Percentiles rank a stretch among this genome's conserved stretches.
These are phyloP conservation scores for Hozukius guyotensis DNA, from an alignment of 2,797 vertebrate genomes.

Conservation along the genomic window DNA sequence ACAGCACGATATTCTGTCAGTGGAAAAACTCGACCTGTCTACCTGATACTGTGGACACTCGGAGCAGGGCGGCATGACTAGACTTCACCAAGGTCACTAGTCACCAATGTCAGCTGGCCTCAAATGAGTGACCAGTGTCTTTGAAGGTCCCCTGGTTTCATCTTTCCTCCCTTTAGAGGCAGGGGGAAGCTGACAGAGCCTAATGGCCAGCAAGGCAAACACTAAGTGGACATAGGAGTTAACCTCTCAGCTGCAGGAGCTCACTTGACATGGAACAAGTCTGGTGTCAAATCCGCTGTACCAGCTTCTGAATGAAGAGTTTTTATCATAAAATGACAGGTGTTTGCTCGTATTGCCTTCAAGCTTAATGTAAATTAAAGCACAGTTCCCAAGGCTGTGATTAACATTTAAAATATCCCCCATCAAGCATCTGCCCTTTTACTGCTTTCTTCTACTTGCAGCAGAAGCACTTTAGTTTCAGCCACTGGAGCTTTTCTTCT, in stretches of 20 bases:
- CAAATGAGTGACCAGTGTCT: conserved; percentile 15
- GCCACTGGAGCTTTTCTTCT: not conserved
- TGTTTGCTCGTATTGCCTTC: conserved; percentile 40
- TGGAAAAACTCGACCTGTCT: conserved; percentile 35
- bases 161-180: conserved; percentile 17
- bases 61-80: not conserved
- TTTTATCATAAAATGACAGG: conserved; percentile 40
- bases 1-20: conserved; percentile 2
- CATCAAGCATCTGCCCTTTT: conserved; percentile 48
- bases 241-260: conserved; percentile 12
- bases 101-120: conserved; percentile 21
- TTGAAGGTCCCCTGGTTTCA: conserved; percentile 21
- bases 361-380: conserved; percentile 34
- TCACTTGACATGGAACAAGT: conserved; percentile 11
- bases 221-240: conserved; percentile 1
- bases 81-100: conserved; percentile 19
- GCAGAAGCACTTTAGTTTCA: conserved; percentile 9
- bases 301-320: not conserved
- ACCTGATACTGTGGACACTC: conserved; percentile 19
- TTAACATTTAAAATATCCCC: conserved; percentile 49
- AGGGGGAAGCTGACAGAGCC: not conserved
- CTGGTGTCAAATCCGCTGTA: not conserved
- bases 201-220: conserved; percentile 8
- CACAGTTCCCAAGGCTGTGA: conserved; percentile 33
- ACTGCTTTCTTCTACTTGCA: conserved; percentile 3